Percentiles rank a stretch among this genome's conserved stretches.
Evolutionary conservation across 2,797 vertebrate genomes (phyloP).

Genomic region (Erithacus rubecula): DNA sequence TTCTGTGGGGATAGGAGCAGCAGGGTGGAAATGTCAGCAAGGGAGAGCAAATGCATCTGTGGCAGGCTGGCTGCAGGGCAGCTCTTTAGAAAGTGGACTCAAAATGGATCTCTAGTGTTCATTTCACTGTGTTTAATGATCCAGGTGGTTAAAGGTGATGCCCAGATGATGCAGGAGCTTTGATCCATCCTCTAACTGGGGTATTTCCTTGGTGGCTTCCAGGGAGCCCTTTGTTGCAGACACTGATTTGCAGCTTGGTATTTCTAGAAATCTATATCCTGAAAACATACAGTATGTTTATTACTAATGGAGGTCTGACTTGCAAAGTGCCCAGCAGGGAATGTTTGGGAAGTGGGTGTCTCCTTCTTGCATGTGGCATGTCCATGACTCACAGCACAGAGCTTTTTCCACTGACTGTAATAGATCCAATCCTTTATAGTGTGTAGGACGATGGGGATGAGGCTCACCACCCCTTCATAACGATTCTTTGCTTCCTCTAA

Average conservation of each 20-base stretch:
- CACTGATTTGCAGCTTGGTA: too few relatives aligned
- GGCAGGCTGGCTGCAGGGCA: not conserved
- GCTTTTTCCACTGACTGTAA: slow-evolving; percentile 59
- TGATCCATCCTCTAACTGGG: slow-evolving; percentile 18
- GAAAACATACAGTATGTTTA: not conserved
- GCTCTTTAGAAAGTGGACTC: not conserved
- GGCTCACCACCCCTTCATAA: slow-evolving; percentile 81
- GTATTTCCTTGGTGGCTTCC: slow-evolving; percentile 77
- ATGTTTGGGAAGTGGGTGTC: not conserved
- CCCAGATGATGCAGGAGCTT: not conserved
- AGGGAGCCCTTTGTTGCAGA: too few relatives aligned
- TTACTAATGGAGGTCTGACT: not conserved
- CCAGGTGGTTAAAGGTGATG: not conserved
- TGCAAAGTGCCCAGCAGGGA: not conserved
- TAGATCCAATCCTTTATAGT: slow-evolving; percentile 71
- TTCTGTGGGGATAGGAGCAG: not conserved
- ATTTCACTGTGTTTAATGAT: not conserved
- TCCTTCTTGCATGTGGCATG: not conserved
- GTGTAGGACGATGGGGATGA: slow-evolving; percentile 79
- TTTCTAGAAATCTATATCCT: too few relatives aligned
- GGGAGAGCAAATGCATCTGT: not conserved
- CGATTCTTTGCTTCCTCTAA: slow-evolving; percentile 77
- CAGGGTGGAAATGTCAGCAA: not conserved
- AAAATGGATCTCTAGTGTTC: not conserved
- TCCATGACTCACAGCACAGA: slow-evolving; percentile 50